Base-by-base conservation (phyloP, 2,113 vertebrate species). In the Oreotrochilus melanogaster region DNA sequence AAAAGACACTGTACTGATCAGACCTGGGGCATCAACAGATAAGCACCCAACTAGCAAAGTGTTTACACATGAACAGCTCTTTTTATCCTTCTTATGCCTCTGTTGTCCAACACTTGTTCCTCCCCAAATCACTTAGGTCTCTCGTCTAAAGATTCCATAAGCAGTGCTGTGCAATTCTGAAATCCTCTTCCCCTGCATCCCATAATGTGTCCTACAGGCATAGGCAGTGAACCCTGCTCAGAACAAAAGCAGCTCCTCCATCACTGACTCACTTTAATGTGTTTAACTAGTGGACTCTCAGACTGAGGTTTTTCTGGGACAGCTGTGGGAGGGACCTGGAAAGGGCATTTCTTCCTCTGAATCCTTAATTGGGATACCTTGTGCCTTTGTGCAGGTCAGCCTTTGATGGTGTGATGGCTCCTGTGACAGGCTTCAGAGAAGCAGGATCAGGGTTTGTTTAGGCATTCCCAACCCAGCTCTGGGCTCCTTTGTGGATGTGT, bases 161-260 rank as follows among this genome's bases (percentile, higher is more conserved):
- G 28, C n/a, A 42, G 23, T 51, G 17, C 21, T 31, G 19, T 25
- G 23, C n/a, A 51, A 61, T 57, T n/a, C 37, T 62, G n/a, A 45
- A 83, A 64, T 56, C 11, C 1, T 33, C 30, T 81, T 91, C 15
- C 16, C n/a, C 14, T n/a, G 21, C 15, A 54, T 50, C 9, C 15
- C 0, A 2, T 27, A 21, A 54, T 12, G 18, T n/a, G 7, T 35
- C 11, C 65, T 30, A 33, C 7, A 69, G 10, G 9, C 8, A 17
- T 30, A 37, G 27, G 16, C 14, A 24, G 28, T 35, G 58, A 67
- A 1, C 0, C 0, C 1, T 2, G 28, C 15, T 45, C 18, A 12
- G 18, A 54, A 5, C 24, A 56, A 65, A 84, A 74, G 2, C 10
- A 16, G 11, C 0, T 47, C 2, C 9, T 78, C 11, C 33, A 69